These are phyloP conservation scores for Lasioglossum calceatum DNA, from an alignment of 2,888 invertebrate species.

Conservation along the genomic window DNA sequence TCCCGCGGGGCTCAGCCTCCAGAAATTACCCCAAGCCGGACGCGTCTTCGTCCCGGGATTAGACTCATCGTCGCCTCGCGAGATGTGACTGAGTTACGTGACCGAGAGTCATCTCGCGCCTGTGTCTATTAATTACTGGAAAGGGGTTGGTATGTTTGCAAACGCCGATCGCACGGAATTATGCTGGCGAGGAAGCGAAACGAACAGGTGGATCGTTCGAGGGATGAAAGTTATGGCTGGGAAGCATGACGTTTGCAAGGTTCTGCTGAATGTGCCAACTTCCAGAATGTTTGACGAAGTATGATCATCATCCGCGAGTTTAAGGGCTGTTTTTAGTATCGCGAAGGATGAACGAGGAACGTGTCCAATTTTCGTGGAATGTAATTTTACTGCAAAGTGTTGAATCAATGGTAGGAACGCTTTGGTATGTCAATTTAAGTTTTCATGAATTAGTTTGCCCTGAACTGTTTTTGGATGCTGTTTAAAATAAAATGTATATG, in stretches of 20 bases:
- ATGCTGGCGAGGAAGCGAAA: not conserved
- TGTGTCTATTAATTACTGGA: slow-evolving; percentile 2
- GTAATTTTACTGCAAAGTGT: not conserved
- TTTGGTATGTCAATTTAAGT: too few relatives aligned
- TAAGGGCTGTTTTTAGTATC: not conserved
- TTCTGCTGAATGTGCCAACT: too few relatives aligned
- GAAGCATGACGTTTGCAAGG: not conserved
- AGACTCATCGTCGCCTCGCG: not conserved
- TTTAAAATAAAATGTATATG: too few relatives aligned
- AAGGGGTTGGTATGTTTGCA: not conserved
- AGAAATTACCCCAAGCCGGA: slow-evolving; percentile 39
- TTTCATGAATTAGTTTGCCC: too few relatives aligned
- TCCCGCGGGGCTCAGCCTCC: not conserved
- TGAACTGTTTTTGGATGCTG: too few relatives aligned
- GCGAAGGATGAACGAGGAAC: not conserved
- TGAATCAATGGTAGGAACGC: too few relatives aligned
- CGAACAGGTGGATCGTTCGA: not conserved
- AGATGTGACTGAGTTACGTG: not conserved
- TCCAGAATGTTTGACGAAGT: too few relatives aligned
- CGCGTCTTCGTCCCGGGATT: slow-evolving; percentile 14
- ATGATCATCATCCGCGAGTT: too few relatives aligned
- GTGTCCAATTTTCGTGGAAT: not conserved
- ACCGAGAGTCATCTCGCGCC: too few relatives aligned
- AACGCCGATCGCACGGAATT: not conserved
- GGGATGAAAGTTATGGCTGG: not conserved